Base-by-base conservation (phyloP, 1,140 invertebrate genomes). In the Cydia strobilella region DNA sequence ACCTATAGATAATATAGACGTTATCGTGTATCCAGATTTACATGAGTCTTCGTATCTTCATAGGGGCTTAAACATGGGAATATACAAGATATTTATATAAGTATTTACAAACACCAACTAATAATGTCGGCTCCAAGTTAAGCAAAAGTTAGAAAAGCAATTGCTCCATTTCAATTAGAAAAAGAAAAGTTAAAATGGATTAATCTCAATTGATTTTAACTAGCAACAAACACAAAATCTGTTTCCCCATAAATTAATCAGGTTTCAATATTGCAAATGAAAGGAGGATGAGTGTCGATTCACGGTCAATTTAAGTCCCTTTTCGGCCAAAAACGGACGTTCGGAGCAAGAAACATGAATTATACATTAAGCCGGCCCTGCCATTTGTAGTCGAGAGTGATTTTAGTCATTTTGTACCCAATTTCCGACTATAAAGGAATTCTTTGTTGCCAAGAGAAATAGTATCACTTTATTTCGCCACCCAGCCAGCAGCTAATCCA, bases 351-450 rank as follows among this genome's bases (percentile, higher is more conserved):
- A 62, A 73, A 85, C 82, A 90, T 90, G 88, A 89, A 90, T 89
- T 87, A 91, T 86, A 85, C 85, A 91, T 91, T 78, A 86, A 79
- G 79, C 76, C 77, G 80, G 79, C 77, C 75, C 74, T 73, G 77
- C 79, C 85, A 81, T 85, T 84, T 45, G 71, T 76, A 72, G 75
- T 77, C 71, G 18, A 27, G 48, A 78, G 84, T 84, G 77, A 84
- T 84, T 80, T 82, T 80, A 84, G 86, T 85, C 78, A 80, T 86
- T 83, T 84, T 51, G 71, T 69, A 69, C 65, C 65, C 65, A 69
- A 69, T 69, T 69, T 69, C 65, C 65, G 65, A 42, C 65, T 35
- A 69, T 69, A 69, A 69, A 69, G 65, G 65, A 69, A 69, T 69
- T 69, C 65, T 69, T 69, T 69, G 31, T 39, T 20, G 31, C 65